These are phyloP conservation scores for Erannis defoliaria DNA, from an alignment of 2,888 invertebrate genomes.

Conservation along the genomic window DNA sequence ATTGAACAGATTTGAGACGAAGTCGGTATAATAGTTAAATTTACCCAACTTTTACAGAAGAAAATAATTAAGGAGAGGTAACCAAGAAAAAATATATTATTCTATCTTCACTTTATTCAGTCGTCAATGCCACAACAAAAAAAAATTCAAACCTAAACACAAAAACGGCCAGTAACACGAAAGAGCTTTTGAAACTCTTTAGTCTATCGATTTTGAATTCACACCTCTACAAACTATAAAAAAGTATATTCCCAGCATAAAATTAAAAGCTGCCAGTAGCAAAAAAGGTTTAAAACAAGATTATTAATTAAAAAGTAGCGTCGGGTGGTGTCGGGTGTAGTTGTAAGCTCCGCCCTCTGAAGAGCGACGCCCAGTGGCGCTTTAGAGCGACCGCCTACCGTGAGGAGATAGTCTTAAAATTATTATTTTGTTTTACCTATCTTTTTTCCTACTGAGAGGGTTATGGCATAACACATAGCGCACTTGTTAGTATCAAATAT, in stretches of 20 bases:
- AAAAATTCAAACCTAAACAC: too few relatives aligned
- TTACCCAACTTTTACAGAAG: too few relatives aligned
- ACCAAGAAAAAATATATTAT: too few relatives aligned
- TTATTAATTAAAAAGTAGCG: slow-evolving; percentile 48
- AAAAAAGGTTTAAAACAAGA: slow-evolving; percentile 36
- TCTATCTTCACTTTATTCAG: too few relatives aligned
- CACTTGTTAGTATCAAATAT: too few relatives aligned
- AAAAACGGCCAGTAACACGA: background rate
- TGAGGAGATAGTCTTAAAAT: slow-evolving; percentile 21
- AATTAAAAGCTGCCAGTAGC: slow-evolving; percentile 48
- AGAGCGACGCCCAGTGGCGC: slow-evolving; percentile 79
- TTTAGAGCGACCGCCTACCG: slow-evolving; percentile 78
- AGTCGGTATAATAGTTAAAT: too few relatives aligned
- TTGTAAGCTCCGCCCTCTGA: slow-evolving; percentile 67
- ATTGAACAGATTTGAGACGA: too few relatives aligned
- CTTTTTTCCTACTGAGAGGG: too few relatives aligned
- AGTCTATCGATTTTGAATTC: background rate
- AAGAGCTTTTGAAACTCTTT: background rate
- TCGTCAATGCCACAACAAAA: too few relatives aligned
- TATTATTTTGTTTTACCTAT: slow-evolving; percentile 1
- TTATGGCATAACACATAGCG: too few relatives aligned
- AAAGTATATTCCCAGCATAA: slow-evolving; percentile 19
- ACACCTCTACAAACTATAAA: background rate
- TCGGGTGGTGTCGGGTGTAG: slow-evolving; percentile 7
- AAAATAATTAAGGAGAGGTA: too few relatives aligned